Evolutionary conservation across 2,888 invertebrate species (phyloP), one percentile per base, ranked within the genome.

Genomic region (Microctonus brassicae): DNA sequence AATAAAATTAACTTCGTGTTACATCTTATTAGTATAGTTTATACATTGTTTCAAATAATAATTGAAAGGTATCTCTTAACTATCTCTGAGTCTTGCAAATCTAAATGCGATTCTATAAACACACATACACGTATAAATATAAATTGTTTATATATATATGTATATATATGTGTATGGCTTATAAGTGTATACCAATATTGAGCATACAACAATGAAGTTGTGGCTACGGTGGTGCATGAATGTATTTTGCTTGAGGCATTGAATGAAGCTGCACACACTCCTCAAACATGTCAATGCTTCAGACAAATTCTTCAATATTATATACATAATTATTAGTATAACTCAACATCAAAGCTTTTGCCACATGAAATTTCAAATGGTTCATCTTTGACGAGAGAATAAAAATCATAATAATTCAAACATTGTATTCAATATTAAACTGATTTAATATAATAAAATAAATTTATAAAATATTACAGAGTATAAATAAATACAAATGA

Each of bases 211-310:
- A 17, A 58, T 20, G 17, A 58, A 33, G 33, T 58, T 20, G 58
- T 47, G 47, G 17, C 17, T 47, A 47, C 17, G 47, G 17, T 7
- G 9, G 4, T 17, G 17, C 17, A 17, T n/a, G 47, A 7, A 6
- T 20, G 47, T 29, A 29, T n/a, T 58, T 33, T 5, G 29, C 58
- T 58, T n/a, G n/a, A 58, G 58, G 58, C 58, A 58, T 29, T 33
- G 33, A 29, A 58, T 58, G 33, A 58, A 58, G 33, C 33, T 20
- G 33, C 17, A 22, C 52, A 53, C n/a, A n/a, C n/a, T 53, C 20
- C 17, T 53, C 58, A 7, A n/a, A 6, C 29, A 22, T 34, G 10
- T 29, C 33, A 17, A 17, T 58, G 6, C 13, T n/a, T 39, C 22
- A 20, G n/a, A 24, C 22, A 24, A 24, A 62, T 62, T 62, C 39